A percentile compares a stretch with the other conserved stretches of the same genome.
Evolutionary conservation across 2,888 invertebrate species (phyloP).

Genomic region (Heliconius ismenius): DNA sequence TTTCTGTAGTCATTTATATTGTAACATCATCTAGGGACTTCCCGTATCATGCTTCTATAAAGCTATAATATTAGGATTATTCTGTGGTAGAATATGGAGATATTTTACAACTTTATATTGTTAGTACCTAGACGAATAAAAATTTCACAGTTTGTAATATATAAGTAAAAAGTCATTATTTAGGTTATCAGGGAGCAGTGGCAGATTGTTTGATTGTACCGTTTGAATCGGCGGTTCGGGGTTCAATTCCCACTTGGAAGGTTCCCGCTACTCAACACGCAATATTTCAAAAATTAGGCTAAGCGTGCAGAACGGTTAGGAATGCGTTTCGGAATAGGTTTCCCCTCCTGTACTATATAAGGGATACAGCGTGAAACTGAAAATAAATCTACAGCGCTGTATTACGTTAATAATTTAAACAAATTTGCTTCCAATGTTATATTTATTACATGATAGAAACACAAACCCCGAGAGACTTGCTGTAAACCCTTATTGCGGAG

Average conservation of each 20-base stretch:
- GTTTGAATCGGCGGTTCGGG: too few species aligned
- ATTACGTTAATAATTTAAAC: background rate
- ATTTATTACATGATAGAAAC: constrained; percentile 13
- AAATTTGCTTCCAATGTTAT: background rate
- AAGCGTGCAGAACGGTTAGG: background rate
- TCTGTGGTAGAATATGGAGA: background rate
- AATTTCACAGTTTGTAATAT: too few species aligned
- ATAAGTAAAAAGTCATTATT: too few species aligned
- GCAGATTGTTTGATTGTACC: too few species aligned
- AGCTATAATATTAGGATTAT: background rate
- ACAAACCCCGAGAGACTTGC: constrained; percentile 2
- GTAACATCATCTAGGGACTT: constrained; percentile 9
- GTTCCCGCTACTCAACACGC: background rate
- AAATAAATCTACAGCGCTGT: background rate
- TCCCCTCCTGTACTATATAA: background rate
- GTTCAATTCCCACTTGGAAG: too few species aligned
- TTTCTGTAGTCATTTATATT: constrained; percentile 11
- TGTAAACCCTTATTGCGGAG: background rate
- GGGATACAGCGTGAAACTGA: background rate
- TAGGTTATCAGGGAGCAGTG: too few species aligned
- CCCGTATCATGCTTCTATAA: background rate
- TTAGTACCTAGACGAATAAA: too few species aligned
- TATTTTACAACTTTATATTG: background rate
- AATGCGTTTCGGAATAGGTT: too few species aligned
- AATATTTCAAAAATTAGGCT: background rate